Evolutionary conservation across 1,140 invertebrate species (phyloP).

Genomic region (Bombus haemorrhoidalis): DNA sequence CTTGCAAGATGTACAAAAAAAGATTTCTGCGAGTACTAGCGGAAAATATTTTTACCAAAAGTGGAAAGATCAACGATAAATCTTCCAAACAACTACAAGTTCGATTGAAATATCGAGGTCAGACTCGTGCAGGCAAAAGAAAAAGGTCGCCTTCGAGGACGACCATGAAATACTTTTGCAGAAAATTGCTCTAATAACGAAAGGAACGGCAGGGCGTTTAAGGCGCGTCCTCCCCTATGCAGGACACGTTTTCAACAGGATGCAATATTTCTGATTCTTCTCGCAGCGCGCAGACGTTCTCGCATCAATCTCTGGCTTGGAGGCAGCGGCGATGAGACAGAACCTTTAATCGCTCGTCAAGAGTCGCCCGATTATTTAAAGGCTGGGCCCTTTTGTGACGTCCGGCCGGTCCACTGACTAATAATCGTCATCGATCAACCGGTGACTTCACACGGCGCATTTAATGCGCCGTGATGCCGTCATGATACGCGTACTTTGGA

Average conservation of each 20-base stretch:
- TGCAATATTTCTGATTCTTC: conserved; percentile 66
- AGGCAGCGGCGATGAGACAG: conserved; percentile 58
- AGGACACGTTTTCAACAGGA: conserved; percentile 34
- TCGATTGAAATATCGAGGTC: background rate
- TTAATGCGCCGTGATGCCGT: conserved; percentile 69
- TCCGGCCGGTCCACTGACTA: conserved; percentile 66
- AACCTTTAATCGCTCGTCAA: conserved; percentile 70
- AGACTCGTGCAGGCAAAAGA: background rate
- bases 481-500: conserved; percentile 72
- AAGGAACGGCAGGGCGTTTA: background rate
- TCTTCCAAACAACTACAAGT: background rate
- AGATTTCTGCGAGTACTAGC: too few species aligned
- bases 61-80: background rate
- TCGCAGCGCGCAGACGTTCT: conserved; percentile 46
- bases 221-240: background rate
- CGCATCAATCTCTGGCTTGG: conserved; percentile 58
- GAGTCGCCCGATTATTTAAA: conserved; percentile 69
- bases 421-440: conserved; percentile 70
- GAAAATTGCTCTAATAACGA: conserved; percentile 8
- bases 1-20: too few species aligned
- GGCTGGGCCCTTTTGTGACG: conserved; percentile 65
- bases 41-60: background rate
- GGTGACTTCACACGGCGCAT: conserved; percentile 70
- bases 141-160: background rate
- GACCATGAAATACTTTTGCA: background rate